A percentile compares a stretch with the other conserved stretches of the same genome.
phyloP scores from a whole-genome alignment of 1,140 invertebrate species.

The Melitaea cinxia region DNA sequence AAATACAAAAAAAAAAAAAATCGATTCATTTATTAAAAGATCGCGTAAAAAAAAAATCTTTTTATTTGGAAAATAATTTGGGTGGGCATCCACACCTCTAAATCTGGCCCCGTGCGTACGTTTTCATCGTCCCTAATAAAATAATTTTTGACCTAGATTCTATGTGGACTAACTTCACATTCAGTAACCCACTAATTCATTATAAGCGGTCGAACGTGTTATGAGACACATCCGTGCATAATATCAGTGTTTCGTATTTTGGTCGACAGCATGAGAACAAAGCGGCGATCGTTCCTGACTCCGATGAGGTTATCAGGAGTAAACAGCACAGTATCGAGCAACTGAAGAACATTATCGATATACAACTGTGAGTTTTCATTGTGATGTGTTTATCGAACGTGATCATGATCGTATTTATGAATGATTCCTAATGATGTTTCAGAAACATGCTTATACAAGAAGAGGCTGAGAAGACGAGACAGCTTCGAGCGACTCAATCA shows the following conservation, averaged over 20 bases:
- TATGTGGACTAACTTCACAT: too few relatives aligned
- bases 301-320: slow-evolving; percentile 38
- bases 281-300: slow-evolving; percentile 38
- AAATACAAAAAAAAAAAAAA: too few relatives aligned
- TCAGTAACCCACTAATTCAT: slow-evolving; percentile 7
- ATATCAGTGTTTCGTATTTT: slow-evolving; percentile 45
- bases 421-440: slow-evolving; percentile 35
- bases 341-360: slow-evolving; percentile 60
- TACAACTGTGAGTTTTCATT: slow-evolving; percentile 61
- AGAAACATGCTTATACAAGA: slow-evolving; percentile 67
- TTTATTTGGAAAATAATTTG: too few relatives aligned
- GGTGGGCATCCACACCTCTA: too few relatives aligned
- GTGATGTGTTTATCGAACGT: not conserved
- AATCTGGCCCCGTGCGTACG: too few relatives aligned
- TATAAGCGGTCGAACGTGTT: slow-evolving; percentile 31
- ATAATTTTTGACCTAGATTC: too few relatives aligned
- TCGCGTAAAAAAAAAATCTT: too few relatives aligned
- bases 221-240: slow-evolving; percentile 50
- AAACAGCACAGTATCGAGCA: slow-evolving; percentile 51
- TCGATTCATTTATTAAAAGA: too few relatives aligned
- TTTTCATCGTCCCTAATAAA: too few relatives aligned
- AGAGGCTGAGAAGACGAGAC: slow-evolving; percentile 66
- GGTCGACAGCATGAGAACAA: slow-evolving; percentile 73
- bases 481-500: slow-evolving; percentile 71
- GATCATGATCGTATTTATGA: not conserved